Evolutionary conservation across 2,888 invertebrate species (phyloP).

Genomic region (Agrilus mali): DNA sequence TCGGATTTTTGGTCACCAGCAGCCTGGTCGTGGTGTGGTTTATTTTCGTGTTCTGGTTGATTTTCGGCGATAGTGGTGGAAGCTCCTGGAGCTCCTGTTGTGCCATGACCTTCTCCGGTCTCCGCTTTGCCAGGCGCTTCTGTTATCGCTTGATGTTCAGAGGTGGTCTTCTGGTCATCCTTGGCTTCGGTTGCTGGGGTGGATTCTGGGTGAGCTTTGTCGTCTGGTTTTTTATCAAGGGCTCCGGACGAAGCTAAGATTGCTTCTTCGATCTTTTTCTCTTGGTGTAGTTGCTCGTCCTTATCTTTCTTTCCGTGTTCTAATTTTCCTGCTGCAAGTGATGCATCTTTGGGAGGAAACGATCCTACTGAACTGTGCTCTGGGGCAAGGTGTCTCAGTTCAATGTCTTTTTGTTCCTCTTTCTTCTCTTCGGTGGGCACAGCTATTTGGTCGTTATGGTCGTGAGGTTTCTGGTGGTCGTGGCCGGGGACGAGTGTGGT

Average conservation of each 20-base stretch:
- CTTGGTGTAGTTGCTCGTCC: conserved; percentile 12
- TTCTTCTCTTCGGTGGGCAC: conserved; percentile 16
- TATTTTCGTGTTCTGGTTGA: background rate
- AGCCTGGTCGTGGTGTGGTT: no score
- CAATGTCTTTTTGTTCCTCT: conserved; percentile 17
- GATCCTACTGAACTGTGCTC: conserved; percentile 16
- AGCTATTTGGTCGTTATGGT: background rate
- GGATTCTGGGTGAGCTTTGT: conserved; percentile 13
- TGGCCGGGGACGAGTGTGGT: no score
- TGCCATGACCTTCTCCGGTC: conserved; percentile 21
- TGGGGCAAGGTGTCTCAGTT: conserved; percentile 2
- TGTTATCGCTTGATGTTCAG: conserved; percentile 10
- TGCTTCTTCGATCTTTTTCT: conserved; percentile 12
- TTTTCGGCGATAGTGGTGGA: conserved; percentile 12
- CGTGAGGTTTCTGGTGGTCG: no score
- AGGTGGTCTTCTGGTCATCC: conserved; percentile 18
- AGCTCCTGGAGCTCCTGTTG: conserved; percentile 19
- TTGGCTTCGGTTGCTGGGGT: conserved; percentile 6
- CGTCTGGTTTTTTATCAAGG: conserved; percentile 20
- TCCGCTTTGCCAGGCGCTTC: conserved; percentile 16
- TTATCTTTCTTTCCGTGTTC: conserved; percentile 7
- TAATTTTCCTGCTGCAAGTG: background rate
- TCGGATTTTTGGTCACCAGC: no score
- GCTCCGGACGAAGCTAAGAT: background rate
- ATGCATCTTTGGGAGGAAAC: conserved; percentile 12